Evolutionary conservation across 1,140 invertebrate species (phyloP).

Genomic region (Laupala kohalensis): DNA sequence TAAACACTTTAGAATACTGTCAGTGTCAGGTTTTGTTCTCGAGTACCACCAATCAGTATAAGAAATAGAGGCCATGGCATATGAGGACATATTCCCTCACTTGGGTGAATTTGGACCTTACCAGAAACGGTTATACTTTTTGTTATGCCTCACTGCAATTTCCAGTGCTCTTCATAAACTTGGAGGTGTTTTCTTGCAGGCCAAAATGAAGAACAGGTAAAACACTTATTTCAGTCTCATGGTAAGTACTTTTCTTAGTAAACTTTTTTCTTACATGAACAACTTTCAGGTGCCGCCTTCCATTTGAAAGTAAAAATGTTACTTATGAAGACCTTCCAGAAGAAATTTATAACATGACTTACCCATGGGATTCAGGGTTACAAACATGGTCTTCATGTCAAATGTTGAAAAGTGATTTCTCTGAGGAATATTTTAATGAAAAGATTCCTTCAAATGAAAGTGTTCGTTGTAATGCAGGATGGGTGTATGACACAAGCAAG

Average conservation of each 20-base stretch:
- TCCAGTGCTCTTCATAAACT: constrained; percentile 63
- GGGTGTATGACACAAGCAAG: constrained; percentile 42
- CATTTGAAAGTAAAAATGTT: constrained; percentile 37
- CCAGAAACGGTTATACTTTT: constrained; percentile 52
- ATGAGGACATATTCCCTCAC: constrained; percentile 52
- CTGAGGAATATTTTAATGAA: constrained; percentile 22
- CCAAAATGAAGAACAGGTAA: constrained; percentile 43
- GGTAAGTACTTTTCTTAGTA: not conserved
- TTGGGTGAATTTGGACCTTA: constrained; percentile 62
- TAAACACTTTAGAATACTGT: too few relatives aligned
- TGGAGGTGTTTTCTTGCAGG: constrained; percentile 54
- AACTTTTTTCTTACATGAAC: not conserved
- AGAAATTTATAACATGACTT: constrained; percentile 32
- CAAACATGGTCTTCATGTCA: constrained; percentile 35
- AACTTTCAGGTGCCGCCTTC: constrained; percentile 39
- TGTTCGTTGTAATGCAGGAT: constrained; percentile 32
- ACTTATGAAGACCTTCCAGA: constrained; percentile 26
- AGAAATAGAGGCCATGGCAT: too few relatives aligned
- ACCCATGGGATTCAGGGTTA: constrained; percentile 34
- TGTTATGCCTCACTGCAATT: constrained; percentile 57
- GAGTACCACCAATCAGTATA: too few relatives aligned
- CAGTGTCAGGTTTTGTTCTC: too few relatives aligned
- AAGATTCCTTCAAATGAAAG: constrained; percentile 19
- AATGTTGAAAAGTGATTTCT: constrained; percentile 28
- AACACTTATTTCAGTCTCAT: not conserved